Conservation (phyloP, 2,113 vertebrate species). For the Entelurus aequoreus region DNA sequence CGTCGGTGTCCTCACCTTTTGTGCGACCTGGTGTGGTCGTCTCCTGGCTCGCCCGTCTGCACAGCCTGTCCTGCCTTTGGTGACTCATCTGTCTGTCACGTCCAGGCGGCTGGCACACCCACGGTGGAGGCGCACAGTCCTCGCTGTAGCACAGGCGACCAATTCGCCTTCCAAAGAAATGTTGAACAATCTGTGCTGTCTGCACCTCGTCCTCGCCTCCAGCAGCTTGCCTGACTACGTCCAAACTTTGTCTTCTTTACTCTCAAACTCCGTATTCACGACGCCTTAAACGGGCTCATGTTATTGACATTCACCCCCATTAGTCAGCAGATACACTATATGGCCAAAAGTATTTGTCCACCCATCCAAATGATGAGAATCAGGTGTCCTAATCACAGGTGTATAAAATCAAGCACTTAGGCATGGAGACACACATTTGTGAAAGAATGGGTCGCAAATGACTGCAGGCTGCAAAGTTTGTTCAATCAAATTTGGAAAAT, state of each 20-base stretch:
- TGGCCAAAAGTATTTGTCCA: no score
- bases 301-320: no score
- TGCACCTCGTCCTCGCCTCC: slow-evolving; percentile 25
- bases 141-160: slow-evolving; percentile 40
- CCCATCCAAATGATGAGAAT: no score
- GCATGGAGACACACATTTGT: no score
- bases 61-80: slow-evolving; percentile 47
- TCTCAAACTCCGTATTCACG: background rate
- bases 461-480: no score
- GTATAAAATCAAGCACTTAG: no score
- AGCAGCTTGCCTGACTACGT: slow-evolving; percentile 30
- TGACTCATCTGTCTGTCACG: slow-evolving; percentile 70
- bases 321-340: no score
- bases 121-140: slow-evolving; percentile 52
- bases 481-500: no score
- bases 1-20: slow-evolving; percentile 18
- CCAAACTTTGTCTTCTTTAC: background rate
- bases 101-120: slow-evolving; percentile 53
- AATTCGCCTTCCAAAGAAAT: slow-evolving; percentile 55
- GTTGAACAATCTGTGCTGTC: slow-evolving; percentile 56
- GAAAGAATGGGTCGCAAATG: no score
- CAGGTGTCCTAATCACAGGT: no score
- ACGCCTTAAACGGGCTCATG: no score
- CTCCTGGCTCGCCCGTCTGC: slow-evolving; percentile 39
- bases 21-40: slow-evolving; percentile 50